Base-by-base conservation (phyloP, 1,140 invertebrate species). In the Hylaeus volcanicus region DNA sequence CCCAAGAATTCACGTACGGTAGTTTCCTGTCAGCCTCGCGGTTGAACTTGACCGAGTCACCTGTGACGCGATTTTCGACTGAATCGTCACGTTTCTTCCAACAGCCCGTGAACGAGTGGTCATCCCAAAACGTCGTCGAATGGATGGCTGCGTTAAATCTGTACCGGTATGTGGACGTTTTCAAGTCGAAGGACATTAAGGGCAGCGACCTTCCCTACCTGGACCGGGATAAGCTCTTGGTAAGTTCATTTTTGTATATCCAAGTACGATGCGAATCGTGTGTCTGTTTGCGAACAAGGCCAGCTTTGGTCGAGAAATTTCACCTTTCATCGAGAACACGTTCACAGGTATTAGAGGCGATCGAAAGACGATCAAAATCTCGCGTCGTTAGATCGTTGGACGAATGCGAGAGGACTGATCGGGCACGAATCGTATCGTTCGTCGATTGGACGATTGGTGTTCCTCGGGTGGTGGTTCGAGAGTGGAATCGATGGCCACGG, bases 131-230 rank as follows among this genome's bases (percentile, higher is more conserved):
- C 91, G 96, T 97, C 26, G 94, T 96, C 77, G 96, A 96, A 92
- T 96, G 96, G 96, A 96, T 96, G 96, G 96, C 96, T 77, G 95
- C 95, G 55, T 88, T 96, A 71, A 96, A 96, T 91, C 92, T 96
- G 48, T 96, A 96, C 88, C 94, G 95, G 71, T 96, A 96, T 94
- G 95, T 94, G 80, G 96, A 96, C 89, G 93, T 96, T 74, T 97
- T 96, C 93, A 95, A 95, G 88, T 96, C 95, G 79, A 95, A 96
- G 89, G 95, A 96, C 86, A 95, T 97, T 89, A 96, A 95, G 92
- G 96, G 96, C 76, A 92, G 93, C 76, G 96, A 96, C 93, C 93
- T 96, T 73, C 91, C 94, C 79, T 91, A 94, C 84, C 92, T 97
- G 90, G 95, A 96, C 91, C 94, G 95, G 86, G 95, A 96, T 58